These are phyloP conservation scores for Xanthorhoe designata DNA, from an alignment of 2,888 invertebrate genomes.

Conservation along the genomic window DNA sequence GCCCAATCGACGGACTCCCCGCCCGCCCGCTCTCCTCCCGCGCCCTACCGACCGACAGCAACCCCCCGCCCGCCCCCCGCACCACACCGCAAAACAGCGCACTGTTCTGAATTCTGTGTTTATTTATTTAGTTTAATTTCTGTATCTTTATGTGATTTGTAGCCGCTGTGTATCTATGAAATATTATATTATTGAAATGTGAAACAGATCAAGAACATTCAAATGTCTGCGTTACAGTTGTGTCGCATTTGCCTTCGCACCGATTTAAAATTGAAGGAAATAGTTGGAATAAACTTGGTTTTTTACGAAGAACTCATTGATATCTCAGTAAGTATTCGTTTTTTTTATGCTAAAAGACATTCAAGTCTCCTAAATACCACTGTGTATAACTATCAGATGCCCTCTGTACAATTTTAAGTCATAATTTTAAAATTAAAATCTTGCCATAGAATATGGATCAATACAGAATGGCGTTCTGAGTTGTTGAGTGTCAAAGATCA, in stretches of 20 bases:
- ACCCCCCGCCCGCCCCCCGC: neutral
- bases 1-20: neutral
- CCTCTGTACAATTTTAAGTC: neutral
- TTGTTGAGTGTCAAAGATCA: neutral
- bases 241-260: conserved; percentile 38
- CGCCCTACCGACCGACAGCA: neutral
- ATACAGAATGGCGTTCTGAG: conserved; percentile 26
- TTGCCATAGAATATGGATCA: conserved; percentile 28
- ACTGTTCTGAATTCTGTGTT: neutral
- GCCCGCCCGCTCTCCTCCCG: neutral
- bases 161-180: neutral
- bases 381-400: neutral
- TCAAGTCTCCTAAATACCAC: neutral
- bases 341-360: neutral
- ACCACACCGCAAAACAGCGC: neutral
- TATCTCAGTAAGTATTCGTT: conserved; percentile 28
- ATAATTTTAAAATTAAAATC: conserved; percentile 3
- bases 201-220: neutral
- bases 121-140: no score
- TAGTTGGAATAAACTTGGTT: conserved; percentile 24
- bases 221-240: conserved; percentile 31
- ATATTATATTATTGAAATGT: neutral
- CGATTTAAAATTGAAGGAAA: conserved; percentile 21
- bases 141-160: no score
- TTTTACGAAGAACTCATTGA: conserved; percentile 37